Evolutionary conservation across 2,797 vertebrate species (phyloP).

Genomic region (Pseudochromis fuscus): DNA sequence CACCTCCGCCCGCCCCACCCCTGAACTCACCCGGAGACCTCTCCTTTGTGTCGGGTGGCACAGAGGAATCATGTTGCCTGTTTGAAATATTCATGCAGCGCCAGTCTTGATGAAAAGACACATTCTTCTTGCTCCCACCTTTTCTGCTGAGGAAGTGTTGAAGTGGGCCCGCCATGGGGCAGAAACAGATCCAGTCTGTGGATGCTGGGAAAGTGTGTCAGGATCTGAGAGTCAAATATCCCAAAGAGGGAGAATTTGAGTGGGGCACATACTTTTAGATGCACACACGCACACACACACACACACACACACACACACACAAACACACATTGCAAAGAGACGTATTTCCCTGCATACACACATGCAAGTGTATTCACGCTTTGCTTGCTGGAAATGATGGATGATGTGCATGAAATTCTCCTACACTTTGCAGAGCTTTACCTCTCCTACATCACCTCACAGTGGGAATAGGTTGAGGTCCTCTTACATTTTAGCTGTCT

Average conservation of each 20-base stretch:
- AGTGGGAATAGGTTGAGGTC: slow-evolving; percentile 71
- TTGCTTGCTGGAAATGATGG: slow-evolving; percentile 72
- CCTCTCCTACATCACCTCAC: slow-evolving; percentile 64
- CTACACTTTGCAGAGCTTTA: slow-evolving; percentile 59
- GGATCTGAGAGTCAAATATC: slow-evolving; percentile 56
- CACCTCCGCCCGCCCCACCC: slow-evolving; percentile 40
- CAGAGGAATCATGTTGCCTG: slow-evolving; percentile 65
- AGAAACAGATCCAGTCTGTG: slow-evolving; percentile 67
- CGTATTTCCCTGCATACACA: slow-evolving; percentile 16
- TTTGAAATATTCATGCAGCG: slow-evolving; percentile 76
- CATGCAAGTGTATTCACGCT: slow-evolving; percentile 46
- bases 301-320: neutral
- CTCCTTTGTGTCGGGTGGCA: slow-evolving; percentile 74
- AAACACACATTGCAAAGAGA: slow-evolving; percentile 23
- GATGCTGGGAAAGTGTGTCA: slow-evolving; percentile 67
- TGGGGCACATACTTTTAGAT: slow-evolving; percentile 52
- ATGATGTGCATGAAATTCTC: slow-evolving; percentile 75
- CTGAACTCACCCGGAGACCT: slow-evolving; percentile 54
- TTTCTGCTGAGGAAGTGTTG: slow-evolving; percentile 68
- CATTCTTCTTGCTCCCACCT: slow-evolving; percentile 71
- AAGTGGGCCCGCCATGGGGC: slow-evolving; percentile 56
- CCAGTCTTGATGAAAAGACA: slow-evolving; percentile 73
- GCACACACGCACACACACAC: slow-evolving; percentile 12
- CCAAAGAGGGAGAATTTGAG: slow-evolving; percentile 52
- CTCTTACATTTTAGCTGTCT: slow-evolving; percentile 77